Evolutionary conservation across 2,113 vertebrate genomes (phyloP).

Genomic region (Anser cygnoides): DNA sequence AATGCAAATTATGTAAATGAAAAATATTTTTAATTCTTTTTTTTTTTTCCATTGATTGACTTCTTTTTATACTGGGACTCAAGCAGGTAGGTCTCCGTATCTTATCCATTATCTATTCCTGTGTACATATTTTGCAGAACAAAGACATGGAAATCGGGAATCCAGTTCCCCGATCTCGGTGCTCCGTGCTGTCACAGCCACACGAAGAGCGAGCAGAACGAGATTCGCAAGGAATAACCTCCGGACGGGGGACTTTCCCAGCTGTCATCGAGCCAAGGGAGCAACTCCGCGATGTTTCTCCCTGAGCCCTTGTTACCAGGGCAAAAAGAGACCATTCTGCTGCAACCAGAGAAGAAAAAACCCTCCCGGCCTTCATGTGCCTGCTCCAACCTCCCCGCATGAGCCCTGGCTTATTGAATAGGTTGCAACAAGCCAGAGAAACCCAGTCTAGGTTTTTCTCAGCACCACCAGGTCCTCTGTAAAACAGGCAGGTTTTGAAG

Average conservation of each 20-base stretch:
- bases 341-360: neutral
- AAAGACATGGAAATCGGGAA: slow-evolving; percentile 15
- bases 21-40: neutral
- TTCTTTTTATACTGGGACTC: neutral
- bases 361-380: neutral
- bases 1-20: slow-evolving; percentile 6
- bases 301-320: neutral
- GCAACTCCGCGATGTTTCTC: neutral
- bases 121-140: neutral
- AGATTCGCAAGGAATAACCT: slow-evolving; percentile 39
- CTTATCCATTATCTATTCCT: slow-evolving; percentile 27
- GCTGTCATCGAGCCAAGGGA: neutral
- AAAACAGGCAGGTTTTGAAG: rapidly evolving
- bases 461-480: neutral
- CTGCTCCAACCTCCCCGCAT: rapidly evolving
- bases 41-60: neutral
- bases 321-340: neutral
- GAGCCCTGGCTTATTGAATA: rapidly evolving
- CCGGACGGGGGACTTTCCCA: neutral
- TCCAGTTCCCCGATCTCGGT: neutral
- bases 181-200: neutral
- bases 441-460: neutral
- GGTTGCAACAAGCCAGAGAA: neutral
- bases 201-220: slow-evolving; percentile 28
- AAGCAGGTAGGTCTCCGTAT: neutral